phyloP scores from a whole-genome alignment of 2,113 vertebrate species.

The Siphamia tubifer region DNA sequence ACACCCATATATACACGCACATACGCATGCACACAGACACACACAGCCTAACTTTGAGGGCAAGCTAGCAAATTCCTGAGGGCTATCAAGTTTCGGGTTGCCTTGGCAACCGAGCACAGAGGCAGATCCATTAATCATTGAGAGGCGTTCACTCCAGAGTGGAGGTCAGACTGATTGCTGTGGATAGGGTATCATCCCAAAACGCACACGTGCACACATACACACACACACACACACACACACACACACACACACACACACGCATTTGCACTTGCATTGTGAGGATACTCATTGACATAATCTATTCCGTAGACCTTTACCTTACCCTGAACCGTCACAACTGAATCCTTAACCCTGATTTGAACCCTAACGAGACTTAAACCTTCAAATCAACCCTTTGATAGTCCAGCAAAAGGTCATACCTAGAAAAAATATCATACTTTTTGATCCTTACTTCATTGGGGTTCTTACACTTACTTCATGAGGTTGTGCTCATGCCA shows the following conservation, averaged over 20 bases:
- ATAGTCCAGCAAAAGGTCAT: no score
- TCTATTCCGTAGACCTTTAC: no score
- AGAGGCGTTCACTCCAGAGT: slow-evolving; percentile 91
- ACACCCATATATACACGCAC: slow-evolving; percentile 16
- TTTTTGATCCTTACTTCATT: no score
- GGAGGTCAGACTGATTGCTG: slow-evolving; percentile 99
- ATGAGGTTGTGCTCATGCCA: no score
- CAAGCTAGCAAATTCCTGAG: slow-evolving; percentile 95
- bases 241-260: slow-evolving; percentile 31
- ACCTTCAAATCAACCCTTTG: not conserved
- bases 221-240: slow-evolving; percentile 25
- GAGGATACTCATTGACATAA: slow-evolving; percentile 25
- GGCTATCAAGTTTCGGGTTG: slow-evolving; percentile 95
- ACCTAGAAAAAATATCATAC: no score
- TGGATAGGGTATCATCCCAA: slow-evolving; percentile 98
- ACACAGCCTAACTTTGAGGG: slow-evolving; percentile 65
- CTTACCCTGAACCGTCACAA: slow-evolving; percentile 97
- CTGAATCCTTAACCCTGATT: slow-evolving; percentile 82
- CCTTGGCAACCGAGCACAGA: slow-evolving; percentile 96
- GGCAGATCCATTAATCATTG: slow-evolving; percentile 99
- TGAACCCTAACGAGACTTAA: slow-evolving; percentile 41
- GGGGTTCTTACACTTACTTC: no score
- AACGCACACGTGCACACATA: slow-evolving; percentile 42
- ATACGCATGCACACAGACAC: slow-evolving; percentile 43
- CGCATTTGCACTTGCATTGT: not conserved